Base-by-base conservation (phyloP, 2,888 invertebrate genomes). In the Morpho deidamia region DNA sequence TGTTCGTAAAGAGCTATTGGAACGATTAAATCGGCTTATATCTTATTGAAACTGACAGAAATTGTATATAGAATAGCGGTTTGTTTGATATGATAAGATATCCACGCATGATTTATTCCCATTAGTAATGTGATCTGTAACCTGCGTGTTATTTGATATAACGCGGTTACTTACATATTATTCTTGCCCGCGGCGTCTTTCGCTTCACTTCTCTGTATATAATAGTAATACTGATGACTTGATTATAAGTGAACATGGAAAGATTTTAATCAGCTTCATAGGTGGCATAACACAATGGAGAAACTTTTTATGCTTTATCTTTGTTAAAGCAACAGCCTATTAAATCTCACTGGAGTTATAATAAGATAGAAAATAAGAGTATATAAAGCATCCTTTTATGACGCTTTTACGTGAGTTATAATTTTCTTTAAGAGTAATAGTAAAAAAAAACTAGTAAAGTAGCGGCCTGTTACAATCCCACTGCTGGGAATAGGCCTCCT, bases 131-230 rank as follows among this genome's bases (percentile, higher is more conserved):
- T 56, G 67, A 64, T 64, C 56, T 51, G 53, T 45, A 41, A 45
- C 32, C 51, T 45, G 32, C 23, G 42, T 51, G 51, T 62, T 69
- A 72, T 74, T 67, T 23, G 23, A 63, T 61, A 68, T 66, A 70
- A 69, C 67, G 56, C 59, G 64, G 78, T 72, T 78, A 79, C 74
- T 76, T 71, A 70, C 69, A 67, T 69, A 67, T 80, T 62, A 54
- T 53, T 40, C 49, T 43, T 44, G 54, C 58, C 53, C 53, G 52
- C 45, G 53, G 55, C 53, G 49, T 53, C 34, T 40, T 54, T 56
- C 49, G 60, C 53, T 32, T 55, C 52, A 40, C n/a, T 48, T 34
- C 37, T 11, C 32, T 11, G 48, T 43, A 49, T 56, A 44, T 44
- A 34, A 53, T 54, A 38, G 42, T 49, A 35, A 49, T 44, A 8